A percentile compares a stretch with the other conserved stretches of the same genome.
Evolutionary conservation across 1,140 invertebrate genomes (phyloP).

Genomic region (Phortica variegata): DNA sequence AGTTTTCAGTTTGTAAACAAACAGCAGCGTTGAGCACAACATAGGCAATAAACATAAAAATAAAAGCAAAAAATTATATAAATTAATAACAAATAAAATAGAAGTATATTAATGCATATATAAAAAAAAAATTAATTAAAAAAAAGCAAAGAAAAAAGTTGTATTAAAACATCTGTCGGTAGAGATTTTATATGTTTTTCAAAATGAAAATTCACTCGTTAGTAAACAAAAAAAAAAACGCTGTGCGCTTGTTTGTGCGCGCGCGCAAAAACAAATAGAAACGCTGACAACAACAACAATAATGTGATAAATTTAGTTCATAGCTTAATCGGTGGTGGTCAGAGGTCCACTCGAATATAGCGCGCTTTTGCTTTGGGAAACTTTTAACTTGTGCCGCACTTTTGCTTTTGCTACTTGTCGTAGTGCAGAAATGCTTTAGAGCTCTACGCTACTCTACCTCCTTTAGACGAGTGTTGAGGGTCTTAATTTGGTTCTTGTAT

Average conservation of each 20-base stretch:
- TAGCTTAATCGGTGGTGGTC: constrained; percentile 23
- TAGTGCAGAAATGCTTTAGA: no score
- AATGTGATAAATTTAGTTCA: constrained; percentile 11
- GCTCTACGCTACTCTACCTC: constrained; percentile 74
- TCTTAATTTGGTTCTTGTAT: constrained; percentile 99
- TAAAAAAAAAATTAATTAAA: constrained; percentile 3
- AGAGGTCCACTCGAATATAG: constrained; percentile 10
- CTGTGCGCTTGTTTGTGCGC: constrained; percentile 18
- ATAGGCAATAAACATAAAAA: constrained; percentile 18
- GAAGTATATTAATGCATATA: constrained; percentile 4
- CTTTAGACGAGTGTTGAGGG: constrained; percentile 97
- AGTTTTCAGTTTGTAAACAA: no score
- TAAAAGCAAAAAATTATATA: constrained; percentile 15
- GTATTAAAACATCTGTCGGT: constrained; percentile 29
- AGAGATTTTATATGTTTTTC: constrained; percentile 47
- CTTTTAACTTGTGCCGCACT: constrained; percentile 24
- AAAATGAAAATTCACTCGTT: constrained; percentile 6
- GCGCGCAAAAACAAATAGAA: constrained; percentile 8
- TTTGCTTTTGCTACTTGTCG: constrained; percentile 10
- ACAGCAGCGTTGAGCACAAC: neutral
- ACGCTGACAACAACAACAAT: constrained; percentile 41
- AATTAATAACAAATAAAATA: constrained; percentile 30
- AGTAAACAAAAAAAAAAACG: constrained; percentile 6
- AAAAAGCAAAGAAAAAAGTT: constrained; percentile 7
- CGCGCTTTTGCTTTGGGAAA: constrained; percentile 37